Evolutionary conservation across 2,113 vertebrate genomes (phyloP), one percentile per base, ranked within the genome.

Genomic region (Pipa parva): DNA sequence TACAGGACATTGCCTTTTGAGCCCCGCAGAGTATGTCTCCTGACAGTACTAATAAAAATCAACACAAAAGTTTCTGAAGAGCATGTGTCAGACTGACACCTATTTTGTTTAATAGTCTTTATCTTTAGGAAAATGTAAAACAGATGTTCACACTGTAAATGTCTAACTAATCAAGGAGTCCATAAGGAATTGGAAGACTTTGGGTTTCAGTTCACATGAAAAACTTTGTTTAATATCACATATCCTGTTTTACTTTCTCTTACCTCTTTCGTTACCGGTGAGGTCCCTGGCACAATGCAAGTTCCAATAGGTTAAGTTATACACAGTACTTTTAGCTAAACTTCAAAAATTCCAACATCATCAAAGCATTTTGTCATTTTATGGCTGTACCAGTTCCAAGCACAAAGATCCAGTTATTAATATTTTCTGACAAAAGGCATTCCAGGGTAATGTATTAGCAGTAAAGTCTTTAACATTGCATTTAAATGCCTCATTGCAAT

Each of bases 11-110:
- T 22, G 21, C 46, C 21, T 49, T 22, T 9, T 21, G 21, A 2
- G 21, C 1, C 46, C 20, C 12, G 20, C 7, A 5, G 18, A 22
- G 46, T 28, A 39, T 63, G 39, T 27, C 17, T 37, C 22, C 49
- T 63, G 62, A 36, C 62, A 63, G 17, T 54, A 31, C 18, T 54
- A 63, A 63, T 63, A 54, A 63, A 63, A 63, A 63, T 63, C 49
- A 25, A 63, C 49, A 54, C 24, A 54, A 27, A 25, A 15, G 22
- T 51, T 63, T 51, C 28, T 36, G 60, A 51, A 20, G 18, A 46
- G 18, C 42, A 46, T 46, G 42, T 46, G 42, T 46, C 60, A 63
- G 29, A 36, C 21, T 36, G 36, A 22, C 61, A 63, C 50, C 20
- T 22, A 27, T 39, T 52, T 63, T 33, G 28, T 63, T 39, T 63